A percentile compares a stretch with the other conserved stretches of the same genome.
Conservation (phyloP, 2,888 invertebrate species). For the Calameuta pallipes region DNA sequence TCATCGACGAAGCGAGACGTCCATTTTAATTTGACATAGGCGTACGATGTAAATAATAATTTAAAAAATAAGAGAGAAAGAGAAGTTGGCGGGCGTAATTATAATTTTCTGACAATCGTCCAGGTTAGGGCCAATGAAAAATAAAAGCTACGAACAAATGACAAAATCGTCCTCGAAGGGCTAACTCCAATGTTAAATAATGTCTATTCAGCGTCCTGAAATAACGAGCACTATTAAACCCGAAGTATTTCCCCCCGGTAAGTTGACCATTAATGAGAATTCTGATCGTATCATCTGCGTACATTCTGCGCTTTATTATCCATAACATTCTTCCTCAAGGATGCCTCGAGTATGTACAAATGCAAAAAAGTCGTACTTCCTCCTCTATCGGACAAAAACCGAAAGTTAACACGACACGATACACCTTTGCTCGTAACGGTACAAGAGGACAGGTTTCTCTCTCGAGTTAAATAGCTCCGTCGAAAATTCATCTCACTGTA, state of each 20-base stretch:
- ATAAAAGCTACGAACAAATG: neutral
- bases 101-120: neutral
- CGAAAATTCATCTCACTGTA: neutral
- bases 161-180: neutral
- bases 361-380: conserved; percentile 31
- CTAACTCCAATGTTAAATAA: neutral
- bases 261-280: conserved; percentile 18
- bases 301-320: conserved; percentile 31
- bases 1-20: neutral
- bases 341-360: conserved; percentile 36
- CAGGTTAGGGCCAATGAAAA: neutral
- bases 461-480: neutral
- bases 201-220: neutral
- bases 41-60: neutral
- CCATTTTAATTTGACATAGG: neutral
- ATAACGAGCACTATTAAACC: neutral
- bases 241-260: neutral
- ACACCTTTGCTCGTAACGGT: neutral
- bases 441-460: neutral
- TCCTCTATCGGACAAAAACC: neutral
- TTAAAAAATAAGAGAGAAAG: neutral
- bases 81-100: neutral
- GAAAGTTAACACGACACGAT: neutral
- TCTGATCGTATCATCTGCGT: conserved; percentile 33
- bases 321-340: conserved; percentile 25